phyloP scores from a whole-genome alignment of 2,888 invertebrate species.

The Dromius quadrimaculatus region DNA sequence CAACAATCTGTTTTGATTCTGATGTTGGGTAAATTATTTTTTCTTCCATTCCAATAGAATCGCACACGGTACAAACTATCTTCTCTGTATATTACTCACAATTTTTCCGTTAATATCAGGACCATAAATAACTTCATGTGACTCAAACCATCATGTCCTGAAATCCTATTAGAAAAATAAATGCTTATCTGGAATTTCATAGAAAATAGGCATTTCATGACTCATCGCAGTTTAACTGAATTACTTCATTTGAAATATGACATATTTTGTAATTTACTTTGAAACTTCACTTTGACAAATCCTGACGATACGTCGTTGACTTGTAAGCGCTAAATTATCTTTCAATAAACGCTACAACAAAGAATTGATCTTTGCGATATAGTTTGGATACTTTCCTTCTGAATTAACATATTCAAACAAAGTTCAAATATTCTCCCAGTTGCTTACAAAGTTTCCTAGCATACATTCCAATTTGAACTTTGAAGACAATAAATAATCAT shows the following conservation, averaged over 20 bases:
- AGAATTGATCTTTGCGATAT: conserved; percentile 43
- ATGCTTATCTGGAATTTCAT: too few species aligned
- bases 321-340: conserved; percentile 32
- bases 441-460: conserved; percentile 1
- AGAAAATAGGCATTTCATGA: conserved; percentile 20
- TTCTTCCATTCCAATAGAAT: too few species aligned
- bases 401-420: conserved; percentile 45
- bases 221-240: conserved; percentile 4
- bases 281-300: neutral
- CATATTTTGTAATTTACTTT: conserved; percentile 15
- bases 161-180: too few species aligned
- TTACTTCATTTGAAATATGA: conserved; percentile 16
- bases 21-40: too few species aligned
- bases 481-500: neutral
- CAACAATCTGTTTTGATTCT: too few species aligned
- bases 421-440: neutral
- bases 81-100: too few species aligned
- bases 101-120: too few species aligned
- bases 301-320: conserved; percentile 7
- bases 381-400: conserved; percentile 39
- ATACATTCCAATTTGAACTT: conserved; percentile 22
- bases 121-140: too few species aligned
- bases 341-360: conserved; percentile 48
- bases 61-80: too few species aligned
- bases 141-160: too few species aligned